Conservation (phyloP, 2,888 invertebrate species). For the Zhengitettix transpicula region DNA sequence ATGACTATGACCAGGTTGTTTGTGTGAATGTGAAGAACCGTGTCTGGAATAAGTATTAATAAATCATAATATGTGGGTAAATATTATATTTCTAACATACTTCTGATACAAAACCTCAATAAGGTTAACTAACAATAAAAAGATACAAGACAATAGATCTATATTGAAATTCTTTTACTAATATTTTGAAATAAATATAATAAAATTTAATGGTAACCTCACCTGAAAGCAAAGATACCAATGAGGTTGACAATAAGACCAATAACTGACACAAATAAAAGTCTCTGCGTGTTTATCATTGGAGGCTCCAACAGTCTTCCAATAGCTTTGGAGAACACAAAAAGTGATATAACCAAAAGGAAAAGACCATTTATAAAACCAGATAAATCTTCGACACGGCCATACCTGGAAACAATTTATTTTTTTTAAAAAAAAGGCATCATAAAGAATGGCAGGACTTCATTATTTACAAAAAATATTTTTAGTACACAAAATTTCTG, state of each 20-base stretch:
- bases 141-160: too few species aligned
- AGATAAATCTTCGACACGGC: conserved; percentile 33
- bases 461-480: too few species aligned
- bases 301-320: conserved; percentile 34
- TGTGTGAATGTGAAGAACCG: conserved; percentile 5
- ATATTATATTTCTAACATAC: too few species aligned
- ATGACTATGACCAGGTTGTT: conserved; percentile 9
- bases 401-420: conserved; percentile 24
- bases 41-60: conserved; percentile 19
- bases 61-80: too few species aligned
- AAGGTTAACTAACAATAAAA: too few species aligned
- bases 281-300: conserved; percentile 31
- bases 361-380: conserved; percentile 40
- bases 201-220: conserved; percentile 8
- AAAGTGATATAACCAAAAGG: conserved; percentile 33
- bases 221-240: conserved; percentile 33
- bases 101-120: too few species aligned
- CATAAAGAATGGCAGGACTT: not conserved
- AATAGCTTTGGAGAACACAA: conserved; percentile 34
- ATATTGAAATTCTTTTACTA: too few species aligned
- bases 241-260: conserved; percentile 35
- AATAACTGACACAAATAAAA: conserved; percentile 33
- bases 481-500: not conserved
- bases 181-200: too few species aligned
- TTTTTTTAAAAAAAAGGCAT: too few species aligned